A percentile compares a stretch with the other conserved stretches of the same genome.
phyloP scores from a whole-genome alignment of 1,140 invertebrate species.

The Teleopsis dalmanni region DNA sequence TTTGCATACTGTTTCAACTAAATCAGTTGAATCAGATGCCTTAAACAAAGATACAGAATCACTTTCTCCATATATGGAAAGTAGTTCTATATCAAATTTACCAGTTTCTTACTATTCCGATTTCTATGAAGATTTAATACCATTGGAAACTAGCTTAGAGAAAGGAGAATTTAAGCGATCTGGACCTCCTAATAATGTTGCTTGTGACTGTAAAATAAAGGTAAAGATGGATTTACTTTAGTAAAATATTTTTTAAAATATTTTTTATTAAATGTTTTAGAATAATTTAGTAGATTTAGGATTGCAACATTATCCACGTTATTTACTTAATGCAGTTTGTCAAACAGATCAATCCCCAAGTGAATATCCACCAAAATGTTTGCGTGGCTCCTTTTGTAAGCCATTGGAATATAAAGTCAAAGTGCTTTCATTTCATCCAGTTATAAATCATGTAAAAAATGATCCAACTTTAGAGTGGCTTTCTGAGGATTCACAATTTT shows the following conservation, averaged over 20 bases:
- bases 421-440: conserved; percentile 19
- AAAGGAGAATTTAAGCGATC: conserved; percentile 13
- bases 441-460: conserved; percentile 1
- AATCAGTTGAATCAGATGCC: too few species aligned
- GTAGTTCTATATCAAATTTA: background rate
- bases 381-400: conserved; percentile 28
- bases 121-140: conserved; percentile 35
- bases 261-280: conserved; percentile 12
- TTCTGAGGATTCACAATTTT: conserved; percentile 17
- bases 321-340: conserved; percentile 35
- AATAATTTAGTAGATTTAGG: conserved; percentile 35
- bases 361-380: conserved; percentile 22
- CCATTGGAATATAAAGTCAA: conserved; percentile 40
- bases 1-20: too few species aligned
- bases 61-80: background rate
- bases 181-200: conserved; percentile 9
- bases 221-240: conserved; percentile 14
- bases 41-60: too few species aligned
- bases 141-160: conserved; percentile 20
- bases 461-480: conserved; percentile 19
- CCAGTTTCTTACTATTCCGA: conserved; percentile 24
- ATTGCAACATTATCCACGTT: conserved; percentile 29
- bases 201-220: conserved; percentile 41
- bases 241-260: background rate
- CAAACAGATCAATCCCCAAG: conserved; percentile 18